Evolutionary conservation across 2,113 vertebrate species (phyloP).

Genomic region (Mormyrus iriodes): DNA sequence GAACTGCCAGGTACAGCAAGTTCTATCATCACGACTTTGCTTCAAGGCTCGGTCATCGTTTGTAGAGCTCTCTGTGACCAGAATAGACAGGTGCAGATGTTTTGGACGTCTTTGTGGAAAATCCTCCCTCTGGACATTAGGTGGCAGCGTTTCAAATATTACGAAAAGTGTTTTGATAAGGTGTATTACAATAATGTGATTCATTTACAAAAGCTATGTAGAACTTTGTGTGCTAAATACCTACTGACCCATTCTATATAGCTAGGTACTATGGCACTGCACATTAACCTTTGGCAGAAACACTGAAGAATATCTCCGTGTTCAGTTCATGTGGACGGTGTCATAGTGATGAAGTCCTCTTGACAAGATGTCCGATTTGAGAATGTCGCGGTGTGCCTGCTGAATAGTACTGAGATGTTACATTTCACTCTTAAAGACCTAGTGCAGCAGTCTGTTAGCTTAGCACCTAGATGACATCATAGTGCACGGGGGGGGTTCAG

Average conservation of each 20-base stretch:
- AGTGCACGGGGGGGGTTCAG: not conserved
- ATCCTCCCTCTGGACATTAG: not conserved
- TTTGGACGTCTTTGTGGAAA: not conserved
- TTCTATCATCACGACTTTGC: not conserved
- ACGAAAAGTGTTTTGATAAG: not conserved
- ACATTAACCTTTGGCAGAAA: too few relatives aligned
- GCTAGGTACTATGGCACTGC: too few relatives aligned
- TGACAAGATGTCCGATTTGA: not conserved
- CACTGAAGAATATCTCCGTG: not conserved
- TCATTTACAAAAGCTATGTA: too few relatives aligned
- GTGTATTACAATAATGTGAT: not conserved
- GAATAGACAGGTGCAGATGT: not conserved
- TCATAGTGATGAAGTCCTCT: not conserved
- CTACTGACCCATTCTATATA: too few relatives aligned
- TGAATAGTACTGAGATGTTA: not conserved
- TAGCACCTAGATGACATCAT: not conserved
- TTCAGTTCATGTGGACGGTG: not conserved
- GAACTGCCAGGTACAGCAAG: slow-evolving; percentile 76
- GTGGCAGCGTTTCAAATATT: not conserved
- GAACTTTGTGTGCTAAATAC: too few relatives aligned
- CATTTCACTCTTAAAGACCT: not conserved
- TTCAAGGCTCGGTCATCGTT: not conserved
- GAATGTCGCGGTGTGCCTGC: not conserved
- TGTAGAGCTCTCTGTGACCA: not conserved
- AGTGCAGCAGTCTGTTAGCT: not conserved